phyloP scores from a whole-genome alignment of 2,888 invertebrate species.

The Phania funesta region DNA sequence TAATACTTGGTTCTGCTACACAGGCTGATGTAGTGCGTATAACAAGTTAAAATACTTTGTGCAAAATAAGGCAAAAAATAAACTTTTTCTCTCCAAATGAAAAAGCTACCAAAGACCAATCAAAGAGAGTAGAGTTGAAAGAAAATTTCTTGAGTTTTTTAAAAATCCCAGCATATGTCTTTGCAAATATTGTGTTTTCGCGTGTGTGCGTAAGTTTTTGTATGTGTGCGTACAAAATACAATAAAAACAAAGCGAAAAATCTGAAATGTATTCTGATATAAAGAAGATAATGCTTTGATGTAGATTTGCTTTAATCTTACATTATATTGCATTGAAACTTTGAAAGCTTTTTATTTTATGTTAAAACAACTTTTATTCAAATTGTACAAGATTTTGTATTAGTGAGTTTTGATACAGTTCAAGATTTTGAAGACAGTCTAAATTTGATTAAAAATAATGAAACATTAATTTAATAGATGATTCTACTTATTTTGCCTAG shows the following conservation, averaged over 20 bases:
- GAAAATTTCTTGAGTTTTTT: constrained; percentile 53
- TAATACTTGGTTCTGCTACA: constrained; percentile 52
- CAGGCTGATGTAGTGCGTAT: constrained; percentile 57
- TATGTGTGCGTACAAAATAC: not conserved
- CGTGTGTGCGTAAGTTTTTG: not conserved
- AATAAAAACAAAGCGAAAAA: constrained; percentile 20
- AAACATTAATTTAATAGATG: too few species aligned
- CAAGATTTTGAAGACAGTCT: too few species aligned
- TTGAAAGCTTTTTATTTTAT: constrained; percentile 28
- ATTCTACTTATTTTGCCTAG: too few species aligned
- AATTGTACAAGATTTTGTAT: not conserved
- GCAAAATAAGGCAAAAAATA: constrained; percentile 14
- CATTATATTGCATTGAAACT: constrained; percentile 32
- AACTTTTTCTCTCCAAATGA: constrained; percentile 13
- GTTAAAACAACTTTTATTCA: not conserved
- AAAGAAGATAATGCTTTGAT: constrained; percentile 53
- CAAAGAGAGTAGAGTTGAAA: constrained; percentile 55
- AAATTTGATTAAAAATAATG: too few species aligned
- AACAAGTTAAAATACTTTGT: constrained; percentile 60
- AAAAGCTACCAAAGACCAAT: constrained; percentile 60
- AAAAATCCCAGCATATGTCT: not conserved
- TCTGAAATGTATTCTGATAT: constrained; percentile 24
- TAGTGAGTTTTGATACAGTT: not conserved
- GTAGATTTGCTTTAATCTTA: constrained; percentile 50
- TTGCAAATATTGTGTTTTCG: not conserved